Evolutionary conservation across 92 coral and sea anemone genomes (phyloP), one percentile per base, ranked within the genome.

Genomic region (Desmophyllum pertusum): DNA sequence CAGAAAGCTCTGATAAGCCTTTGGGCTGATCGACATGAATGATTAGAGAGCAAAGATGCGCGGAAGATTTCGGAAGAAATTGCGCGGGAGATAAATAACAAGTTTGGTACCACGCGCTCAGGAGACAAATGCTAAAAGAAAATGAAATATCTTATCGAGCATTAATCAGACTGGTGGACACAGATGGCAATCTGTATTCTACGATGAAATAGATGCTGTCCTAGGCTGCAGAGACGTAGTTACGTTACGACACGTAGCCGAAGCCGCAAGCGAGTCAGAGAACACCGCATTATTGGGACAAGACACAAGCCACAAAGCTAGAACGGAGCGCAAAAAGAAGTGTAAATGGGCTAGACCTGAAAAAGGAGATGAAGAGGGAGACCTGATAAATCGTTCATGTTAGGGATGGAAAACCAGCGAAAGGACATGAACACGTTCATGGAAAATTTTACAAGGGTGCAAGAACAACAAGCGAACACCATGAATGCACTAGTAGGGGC

Each of bases 401-500:
- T 62, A 66, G 79, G 76, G 25, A 66, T 86, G 84, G 81, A 88
- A 31, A 65, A 71, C 15, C 91, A 88, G 70, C 76, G 91, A 61
- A 48, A 83, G 29, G 86, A 76, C 48, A 82, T 76, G 91, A 76
- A 88, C 81, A 71, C 70, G 10, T 67, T 82, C 51, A 88, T 88
- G 79, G 75, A 83, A 31, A 84, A 27, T 27, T 83, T 77, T 62
- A 77, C 78, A 31, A 69, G 63, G 62, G 41, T 57, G 29, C 91
- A 88, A 70, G 81, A 88, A 65, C 65, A 88, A 29, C 84, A 82
- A 80, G 77, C 50, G 33, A 83, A 82, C 76, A 88, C 83, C 33
- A 88, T 83, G 87, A 83, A 82, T 65, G 59, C 80, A 43, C 73
- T 77, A 78, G 89, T 69, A n/a, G 89, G 88, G 70, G 89, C 78